Conservation (phyloP, 2,113 vertebrate species). For the Corythaixoides concolor region DNA sequence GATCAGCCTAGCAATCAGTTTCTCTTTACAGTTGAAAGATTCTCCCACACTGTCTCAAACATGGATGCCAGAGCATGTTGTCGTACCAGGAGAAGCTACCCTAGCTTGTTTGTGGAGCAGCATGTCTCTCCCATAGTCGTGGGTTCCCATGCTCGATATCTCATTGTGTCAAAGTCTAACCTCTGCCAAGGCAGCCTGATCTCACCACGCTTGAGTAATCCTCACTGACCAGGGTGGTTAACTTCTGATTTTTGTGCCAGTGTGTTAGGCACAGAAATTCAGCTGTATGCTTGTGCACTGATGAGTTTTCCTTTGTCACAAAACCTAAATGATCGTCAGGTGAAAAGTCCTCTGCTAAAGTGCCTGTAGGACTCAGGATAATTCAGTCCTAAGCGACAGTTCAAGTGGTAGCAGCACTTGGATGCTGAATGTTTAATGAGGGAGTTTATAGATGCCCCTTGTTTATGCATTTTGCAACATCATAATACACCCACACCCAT, state of each 20-base stretch:
- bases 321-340: background rate
- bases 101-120: background rate
- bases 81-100: background rate
- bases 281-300: background rate
- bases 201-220: rapidly evolving
- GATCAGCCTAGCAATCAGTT: background rate
- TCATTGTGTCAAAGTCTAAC: background rate
- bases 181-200: background rate
- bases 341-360: background rate
- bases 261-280: background rate
- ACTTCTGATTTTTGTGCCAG: background rate
- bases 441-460: background rate
- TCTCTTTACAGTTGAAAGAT: background rate
- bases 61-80: rapidly evolving
- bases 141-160: background rate
- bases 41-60: background rate
- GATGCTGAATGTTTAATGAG: background rate
- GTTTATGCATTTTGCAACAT: background rate
- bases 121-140: background rate
- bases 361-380: background rate
- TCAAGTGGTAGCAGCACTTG: background rate
- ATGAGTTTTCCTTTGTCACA: background rate
- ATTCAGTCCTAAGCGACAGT: background rate
- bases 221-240: background rate
- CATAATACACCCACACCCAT: background rate